A percentile compares a stretch with the other conserved stretches of the same genome.
phyloP scores from a whole-genome alignment of 2,113 vertebrate genomes.

The Scatophagus argus region DNA sequence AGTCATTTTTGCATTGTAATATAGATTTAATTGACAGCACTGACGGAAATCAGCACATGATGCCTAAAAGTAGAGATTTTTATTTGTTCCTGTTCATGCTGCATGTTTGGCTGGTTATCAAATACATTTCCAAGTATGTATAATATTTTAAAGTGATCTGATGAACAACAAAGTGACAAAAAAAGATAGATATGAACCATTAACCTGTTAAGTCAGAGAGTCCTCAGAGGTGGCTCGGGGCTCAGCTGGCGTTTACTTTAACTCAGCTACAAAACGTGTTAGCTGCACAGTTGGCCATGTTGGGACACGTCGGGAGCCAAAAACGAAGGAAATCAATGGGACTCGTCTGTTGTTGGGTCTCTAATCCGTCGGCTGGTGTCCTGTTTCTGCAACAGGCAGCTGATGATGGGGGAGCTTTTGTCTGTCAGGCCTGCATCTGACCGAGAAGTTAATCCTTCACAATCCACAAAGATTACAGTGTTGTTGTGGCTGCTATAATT shows the following conservation, averaged over 20 bases:
- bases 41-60: too few species aligned
- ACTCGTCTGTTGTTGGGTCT: slow-evolving; percentile 61
- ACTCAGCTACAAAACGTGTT: not conserved
- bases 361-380: slow-evolving; percentile 66
- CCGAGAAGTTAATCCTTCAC: slow-evolving; percentile 68
- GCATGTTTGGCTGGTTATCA: not conserved
- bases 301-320: slow-evolving; percentile 34
- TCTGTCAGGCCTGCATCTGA: slow-evolving; percentile 62
- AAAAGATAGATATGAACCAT: not conserved
- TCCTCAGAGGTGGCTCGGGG: not conserved
- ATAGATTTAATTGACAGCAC: too few species aligned
- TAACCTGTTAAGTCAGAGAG: not conserved
- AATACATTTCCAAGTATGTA: not conserved
- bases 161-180: not conserved
- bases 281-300: slow-evolving; percentile 17
- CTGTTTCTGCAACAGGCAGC: slow-evolving; percentile 65
- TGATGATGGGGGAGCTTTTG: slow-evolving; percentile 67
- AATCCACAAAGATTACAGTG: slow-evolving; percentile 73
- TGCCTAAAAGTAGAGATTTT: too few species aligned
- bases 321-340: slow-evolving; percentile 44
- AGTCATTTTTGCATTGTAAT: too few species aligned
- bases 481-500: slow-evolving; percentile 26
- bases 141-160: not conserved
- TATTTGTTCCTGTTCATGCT: too few species aligned
- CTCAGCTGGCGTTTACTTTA: slow-evolving; percentile 36